A percentile compares a stretch with the other conserved stretches of the same genome.
Conservation (phyloP, 2,797 vertebrate genomes). For the Pangasius mekongensis region DNA sequence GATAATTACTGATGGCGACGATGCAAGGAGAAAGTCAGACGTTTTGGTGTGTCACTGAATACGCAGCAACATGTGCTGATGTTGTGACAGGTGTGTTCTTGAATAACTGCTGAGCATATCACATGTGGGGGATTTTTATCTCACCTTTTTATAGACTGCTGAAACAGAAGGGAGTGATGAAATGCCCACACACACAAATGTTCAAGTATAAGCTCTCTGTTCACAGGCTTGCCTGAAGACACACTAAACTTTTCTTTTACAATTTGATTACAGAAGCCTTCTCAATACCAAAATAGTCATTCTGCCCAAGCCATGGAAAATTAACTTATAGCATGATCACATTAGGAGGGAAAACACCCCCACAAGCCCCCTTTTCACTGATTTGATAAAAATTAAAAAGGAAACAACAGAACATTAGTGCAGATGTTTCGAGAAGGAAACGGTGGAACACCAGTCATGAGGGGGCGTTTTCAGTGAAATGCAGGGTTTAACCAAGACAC, state of each 20-base stretch:
- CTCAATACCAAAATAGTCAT: constrained; percentile 3
- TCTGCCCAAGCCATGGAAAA: constrained; percentile 11
- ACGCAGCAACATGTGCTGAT: background rate
- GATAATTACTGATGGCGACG: background rate
- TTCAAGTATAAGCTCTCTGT: background rate
- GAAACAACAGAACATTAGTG: background rate
- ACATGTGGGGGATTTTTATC: background rate
- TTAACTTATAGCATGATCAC: constrained; percentile 23
- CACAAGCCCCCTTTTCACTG: background rate
- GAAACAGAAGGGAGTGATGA: background rate
- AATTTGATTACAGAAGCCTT: background rate
- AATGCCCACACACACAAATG: background rate
- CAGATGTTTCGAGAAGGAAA: constrained; percentile 31
- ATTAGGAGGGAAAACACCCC: background rate
- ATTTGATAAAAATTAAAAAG: background rate
- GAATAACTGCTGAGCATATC: constrained; percentile 15
- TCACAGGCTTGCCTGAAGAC: constrained; percentile 7
- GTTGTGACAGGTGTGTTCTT: constrained; percentile 22
- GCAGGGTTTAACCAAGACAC: background rate
- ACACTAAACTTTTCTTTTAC: constrained; percentile 18
- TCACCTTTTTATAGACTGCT: background rate
- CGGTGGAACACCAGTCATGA: constrained; percentile 19
- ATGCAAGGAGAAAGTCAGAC: background rate
- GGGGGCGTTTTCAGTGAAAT: constrained; percentile 32
- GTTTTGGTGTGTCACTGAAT: constrained; percentile 13